phyloP scores from a whole-genome alignment of 2,888 invertebrate species.

The Thymelicus sylvestris region DNA sequence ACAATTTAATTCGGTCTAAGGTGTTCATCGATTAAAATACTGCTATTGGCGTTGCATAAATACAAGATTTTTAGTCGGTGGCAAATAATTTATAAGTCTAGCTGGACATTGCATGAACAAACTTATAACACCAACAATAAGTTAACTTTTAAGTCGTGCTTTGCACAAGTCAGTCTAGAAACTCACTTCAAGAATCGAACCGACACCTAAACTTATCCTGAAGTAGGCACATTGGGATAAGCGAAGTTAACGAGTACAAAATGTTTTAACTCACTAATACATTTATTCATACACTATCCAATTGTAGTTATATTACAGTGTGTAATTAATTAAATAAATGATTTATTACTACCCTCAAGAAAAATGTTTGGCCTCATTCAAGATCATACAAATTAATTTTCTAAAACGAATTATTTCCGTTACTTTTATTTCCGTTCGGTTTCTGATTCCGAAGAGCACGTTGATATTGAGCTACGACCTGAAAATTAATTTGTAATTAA shows the following conservation, averaged over 20 bases:
- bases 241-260: background rate
- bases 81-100: no score
- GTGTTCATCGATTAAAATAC: no score
- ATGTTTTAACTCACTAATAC: background rate
- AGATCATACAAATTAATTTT: constrained; percentile 51
- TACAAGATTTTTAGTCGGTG: no score
- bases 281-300: background rate
- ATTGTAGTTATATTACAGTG: background rate
- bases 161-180: no score
- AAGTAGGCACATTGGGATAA: constrained; percentile 1
- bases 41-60: no score
- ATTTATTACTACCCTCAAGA: constrained; percentile 35
- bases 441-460: constrained; percentile 85
- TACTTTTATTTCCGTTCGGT: constrained; percentile 56
- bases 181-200: background rate
- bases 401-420: constrained; percentile 43
- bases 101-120: no score
- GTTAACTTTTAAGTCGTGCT: no score
- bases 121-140: no score
- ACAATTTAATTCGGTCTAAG: no score
- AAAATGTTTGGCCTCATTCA: constrained; percentile 51
- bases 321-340: constrained; percentile 14
- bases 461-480: constrained; percentile 86
- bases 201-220: background rate
- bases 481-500: constrained; percentile 49